A percentile compares a stretch with the other conserved stretches of the same genome.
phyloP scores from a whole-genome alignment of 2,888 invertebrate genomes.

The Metallyticus violacea region DNA sequence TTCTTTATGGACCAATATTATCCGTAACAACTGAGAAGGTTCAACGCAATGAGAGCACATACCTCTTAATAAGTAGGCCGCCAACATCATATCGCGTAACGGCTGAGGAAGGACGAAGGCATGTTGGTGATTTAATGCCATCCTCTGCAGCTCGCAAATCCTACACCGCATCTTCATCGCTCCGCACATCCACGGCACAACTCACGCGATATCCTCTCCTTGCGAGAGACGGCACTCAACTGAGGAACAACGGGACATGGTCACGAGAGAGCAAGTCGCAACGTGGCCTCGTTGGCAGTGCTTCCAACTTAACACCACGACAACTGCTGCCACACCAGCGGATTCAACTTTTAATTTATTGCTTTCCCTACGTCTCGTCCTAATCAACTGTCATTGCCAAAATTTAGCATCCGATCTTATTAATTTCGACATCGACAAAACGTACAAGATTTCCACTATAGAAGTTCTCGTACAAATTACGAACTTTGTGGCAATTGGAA shows the following conservation, averaged over 20 bases:
- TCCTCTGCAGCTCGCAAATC: not conserved
- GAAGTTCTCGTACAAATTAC: too few relatives aligned
- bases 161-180: not conserved
- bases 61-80: not conserved
- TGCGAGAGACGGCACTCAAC: not conserved
- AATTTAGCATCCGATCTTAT: too few relatives aligned
- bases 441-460: too few relatives aligned
- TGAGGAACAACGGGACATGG: not conserved
- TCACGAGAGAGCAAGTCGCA: too few relatives aligned
- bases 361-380: too few relatives aligned
- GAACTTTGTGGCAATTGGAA: too few relatives aligned
- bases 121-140: not conserved
- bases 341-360: too few relatives aligned
- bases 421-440: too few relatives aligned
- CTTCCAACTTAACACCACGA: not conserved
- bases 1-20: too few relatives aligned
- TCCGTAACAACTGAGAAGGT: too few relatives aligned
- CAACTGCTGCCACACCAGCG: not conserved
- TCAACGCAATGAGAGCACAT: too few relatives aligned
- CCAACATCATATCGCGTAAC: not conserved
- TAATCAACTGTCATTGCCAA: too few relatives aligned
- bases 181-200: not conserved
- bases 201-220: not conserved
- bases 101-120: not conserved
- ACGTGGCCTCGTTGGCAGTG: not conserved